These are phyloP conservation scores for Helarctos malayanus DNA, from an alignment of 2,797 vertebrate genomes.

Conservation along the genomic window DNA sequence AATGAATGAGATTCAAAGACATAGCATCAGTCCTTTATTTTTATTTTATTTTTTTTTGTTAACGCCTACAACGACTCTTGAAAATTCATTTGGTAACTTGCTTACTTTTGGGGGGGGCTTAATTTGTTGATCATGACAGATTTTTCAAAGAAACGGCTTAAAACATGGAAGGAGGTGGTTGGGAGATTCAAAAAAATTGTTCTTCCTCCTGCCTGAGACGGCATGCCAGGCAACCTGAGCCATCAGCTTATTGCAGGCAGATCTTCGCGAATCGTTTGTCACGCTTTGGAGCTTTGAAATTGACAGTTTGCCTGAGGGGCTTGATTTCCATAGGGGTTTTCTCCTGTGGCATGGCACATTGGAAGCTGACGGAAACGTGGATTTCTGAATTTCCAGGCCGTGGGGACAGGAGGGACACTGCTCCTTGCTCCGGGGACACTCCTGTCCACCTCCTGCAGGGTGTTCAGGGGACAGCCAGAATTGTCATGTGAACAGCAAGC, in stretches of 20 bases:
- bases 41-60: constrained; percentile 81
- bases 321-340: constrained; percentile 65
- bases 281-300: constrained; percentile 85
- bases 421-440: not conserved
- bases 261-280: constrained; percentile 84
- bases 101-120: constrained; percentile 78
- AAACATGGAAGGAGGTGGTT: constrained; percentile 71
- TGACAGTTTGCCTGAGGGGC: constrained; percentile 81
- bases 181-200: not conserved
- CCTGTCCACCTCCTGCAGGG: not conserved
- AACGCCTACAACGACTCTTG: constrained; percentile 83
- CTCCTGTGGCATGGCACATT: not conserved
- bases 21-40: constrained; percentile 77
- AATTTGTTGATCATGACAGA: constrained; percentile 87
- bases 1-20: constrained; percentile 84
- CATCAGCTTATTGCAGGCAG: constrained; percentile 72
- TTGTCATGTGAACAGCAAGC: not conserved
- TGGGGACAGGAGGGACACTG: not conserved
- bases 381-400: constrained; percentile 29
- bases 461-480: not conserved
- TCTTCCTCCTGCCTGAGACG: constrained; percentile 83
- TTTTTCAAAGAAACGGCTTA: constrained; percentile 87
- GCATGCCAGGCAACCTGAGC: constrained; percentile 70
- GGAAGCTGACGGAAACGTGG: not conserved
- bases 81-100: constrained; percentile 88